A percentile compares a stretch with the other conserved stretches of the same genome.
Evolutionary conservation across 2,888 invertebrate species (phyloP).

Genomic region (Morpho deidamia): DNA sequence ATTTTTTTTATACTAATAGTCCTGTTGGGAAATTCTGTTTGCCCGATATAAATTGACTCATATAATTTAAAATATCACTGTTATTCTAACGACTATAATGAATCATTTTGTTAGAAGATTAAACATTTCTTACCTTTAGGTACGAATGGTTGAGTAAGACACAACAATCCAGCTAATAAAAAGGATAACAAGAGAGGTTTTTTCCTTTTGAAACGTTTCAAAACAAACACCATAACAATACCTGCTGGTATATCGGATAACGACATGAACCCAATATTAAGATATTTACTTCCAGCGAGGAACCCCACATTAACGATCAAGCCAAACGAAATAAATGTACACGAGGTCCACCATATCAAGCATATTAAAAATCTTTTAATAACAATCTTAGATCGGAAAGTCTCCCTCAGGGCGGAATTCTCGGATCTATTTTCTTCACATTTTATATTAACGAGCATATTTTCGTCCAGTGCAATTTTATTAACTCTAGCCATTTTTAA

Average conservation of each 20-base stretch:
- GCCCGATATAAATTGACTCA: not conserved
- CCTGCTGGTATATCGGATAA: constrained; percentile 78
- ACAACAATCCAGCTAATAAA: constrained; percentile 69
- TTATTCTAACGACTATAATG: no score
- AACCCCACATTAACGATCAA: constrained; percentile 83
- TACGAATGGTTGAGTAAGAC: constrained; percentile 72
- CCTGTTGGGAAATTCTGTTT: not conserved
- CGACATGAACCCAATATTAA: constrained; percentile 83
- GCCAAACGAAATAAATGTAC: constrained; percentile 75
- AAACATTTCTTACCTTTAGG: constrained; percentile 49
- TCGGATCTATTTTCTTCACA: constrained; percentile 29
- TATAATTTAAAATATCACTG: no score
- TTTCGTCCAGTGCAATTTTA: constrained; percentile 39
- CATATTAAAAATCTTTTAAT: constrained; percentile 42
- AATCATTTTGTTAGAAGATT: not conserved
- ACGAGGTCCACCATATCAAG: constrained; percentile 46
- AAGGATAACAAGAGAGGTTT: constrained; percentile 67
- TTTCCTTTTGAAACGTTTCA: constrained; percentile 72
- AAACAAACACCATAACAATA: constrained; percentile 63
- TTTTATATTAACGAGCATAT: constrained; percentile 33
- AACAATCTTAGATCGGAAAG: constrained; percentile 38
- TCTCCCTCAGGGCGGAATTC: constrained; percentile 30
- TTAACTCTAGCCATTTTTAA: constrained; percentile 73
- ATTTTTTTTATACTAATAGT: no score
- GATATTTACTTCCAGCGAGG: constrained; percentile 83